These are phyloP conservation scores for Drosophila barbarae DNA, from an alignment of 2,888 invertebrate species.

Conservation along the genomic window DNA sequence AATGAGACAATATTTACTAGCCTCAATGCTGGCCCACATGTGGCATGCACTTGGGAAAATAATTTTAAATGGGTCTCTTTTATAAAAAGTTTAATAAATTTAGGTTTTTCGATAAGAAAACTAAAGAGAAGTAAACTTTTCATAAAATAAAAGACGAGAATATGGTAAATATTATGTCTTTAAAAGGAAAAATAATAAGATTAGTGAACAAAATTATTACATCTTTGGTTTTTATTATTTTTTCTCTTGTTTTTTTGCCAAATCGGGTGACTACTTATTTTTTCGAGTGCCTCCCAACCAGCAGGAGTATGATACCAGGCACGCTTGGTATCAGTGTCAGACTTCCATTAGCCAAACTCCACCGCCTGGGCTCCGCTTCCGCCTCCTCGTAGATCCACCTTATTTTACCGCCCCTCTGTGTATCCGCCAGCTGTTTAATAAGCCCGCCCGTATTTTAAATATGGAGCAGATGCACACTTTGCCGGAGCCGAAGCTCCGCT, in stretches of 20 bases:
- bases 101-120: neutral
- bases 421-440: constrained; percentile 55
- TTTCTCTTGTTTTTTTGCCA: too few relatives aligned
- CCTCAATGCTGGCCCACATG: constrained; percentile 46
- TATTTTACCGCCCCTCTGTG: neutral
- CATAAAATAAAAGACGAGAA: too few relatives aligned
- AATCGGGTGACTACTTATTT: neutral
- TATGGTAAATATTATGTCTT: too few relatives aligned
- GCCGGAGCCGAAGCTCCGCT: constrained; percentile 3
- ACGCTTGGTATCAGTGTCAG: constrained; percentile 15
- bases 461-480: constrained; percentile 44
- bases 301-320: neutral
- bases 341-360: constrained; percentile 52
- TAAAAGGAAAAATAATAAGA: neutral
- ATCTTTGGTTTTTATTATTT: neutral
- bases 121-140: too few relatives aligned
- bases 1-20: constrained; percentile 72
- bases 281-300: constrained; percentile 13
- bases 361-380: neutral
- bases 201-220: neutral
- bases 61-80: neutral
- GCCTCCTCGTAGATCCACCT: neutral
- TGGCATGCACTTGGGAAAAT: constrained; percentile 29
- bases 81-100: too few relatives aligned
- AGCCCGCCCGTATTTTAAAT: constrained; percentile 60